Base-by-base conservation (phyloP, 2,888 invertebrate genomes). In the Catocala sponsa region DNA sequence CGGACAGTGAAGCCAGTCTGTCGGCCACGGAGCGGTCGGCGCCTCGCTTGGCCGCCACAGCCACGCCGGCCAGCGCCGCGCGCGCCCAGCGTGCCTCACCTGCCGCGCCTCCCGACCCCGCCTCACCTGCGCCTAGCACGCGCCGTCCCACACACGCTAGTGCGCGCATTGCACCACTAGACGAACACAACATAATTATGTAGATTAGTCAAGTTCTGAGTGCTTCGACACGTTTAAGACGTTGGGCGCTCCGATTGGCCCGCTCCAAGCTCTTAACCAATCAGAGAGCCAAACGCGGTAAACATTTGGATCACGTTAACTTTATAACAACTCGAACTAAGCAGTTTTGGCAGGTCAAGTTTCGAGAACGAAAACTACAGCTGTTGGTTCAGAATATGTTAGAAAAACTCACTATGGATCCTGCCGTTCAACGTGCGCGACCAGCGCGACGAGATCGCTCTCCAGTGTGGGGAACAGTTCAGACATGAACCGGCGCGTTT, bases 391-490 rank as follows among this genome's bases (percentile, higher is more conserved):
- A n/a, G n/a, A n/a, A n/a, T n/a, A n/a, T n/a, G n/a, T n/a, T n/a
- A n/a, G n/a, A n/a, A n/a, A n/a, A n/a, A 96, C 97, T 96, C 91
- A 99, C 98, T 98, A 98, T 78, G 97, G 97, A 89, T 99, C 98
- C 80, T 97, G 96, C 79, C 97, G 97, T 90, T 98, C 99, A 75
- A 98, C 97, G 85, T 97, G 97, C 49, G 96, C 95, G 66, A 99
- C 97, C 79, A 99, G 98, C 81, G 96, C 96, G 62, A 97, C 96
- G 63, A 99, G 93, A 88, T 99, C 98, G 0, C 95, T 95, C 94
- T 99, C 99, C 35, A 99, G 95, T 68, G 97, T 95, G 2, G 97
- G 97, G 94, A 99, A 99, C 83, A 99, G 95, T 72, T 97, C 98
- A 59, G 96, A 96, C 98, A 99, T 98, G 95, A 98, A 97, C 72